Percentiles rank a stretch among this genome's conserved stretches.
phyloP scores from a whole-genome alignment of 2,797 vertebrate genomes.

The Darevskia nairensis region DNA sequence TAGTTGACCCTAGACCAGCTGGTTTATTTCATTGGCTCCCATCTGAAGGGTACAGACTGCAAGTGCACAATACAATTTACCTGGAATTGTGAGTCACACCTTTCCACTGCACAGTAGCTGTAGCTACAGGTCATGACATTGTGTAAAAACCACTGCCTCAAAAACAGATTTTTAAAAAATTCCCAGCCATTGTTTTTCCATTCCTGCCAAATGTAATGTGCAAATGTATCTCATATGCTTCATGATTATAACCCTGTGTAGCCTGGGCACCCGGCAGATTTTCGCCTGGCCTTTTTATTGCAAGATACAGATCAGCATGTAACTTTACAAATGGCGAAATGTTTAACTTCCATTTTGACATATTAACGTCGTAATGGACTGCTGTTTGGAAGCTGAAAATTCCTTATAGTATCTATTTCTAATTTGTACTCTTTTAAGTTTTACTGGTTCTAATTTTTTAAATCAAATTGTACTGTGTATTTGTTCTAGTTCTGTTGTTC shows the following conservation, averaged over 20 bases:
- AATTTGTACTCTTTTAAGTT: no score
- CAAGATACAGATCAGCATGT: no score
- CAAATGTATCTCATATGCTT: not conserved
- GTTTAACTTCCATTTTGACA: no score
- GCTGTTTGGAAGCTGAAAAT: no score
- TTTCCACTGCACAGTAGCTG: not conserved
- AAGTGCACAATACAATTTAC: not conserved
- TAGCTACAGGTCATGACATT: not conserved
- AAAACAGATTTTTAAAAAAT: not conserved
- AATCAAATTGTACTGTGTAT: no score
- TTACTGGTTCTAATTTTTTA: no score
- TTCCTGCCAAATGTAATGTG: not conserved
- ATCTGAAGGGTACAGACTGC: not conserved
- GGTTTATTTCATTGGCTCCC: not conserved
- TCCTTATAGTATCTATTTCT: no score
- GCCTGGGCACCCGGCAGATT: no score
- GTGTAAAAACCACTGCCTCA: not conserved
- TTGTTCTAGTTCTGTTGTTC: no score
- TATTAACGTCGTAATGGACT: no score
- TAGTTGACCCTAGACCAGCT: not conserved
- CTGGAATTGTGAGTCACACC: not conserved
- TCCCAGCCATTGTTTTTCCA: not conserved
- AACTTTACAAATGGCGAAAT: no score
- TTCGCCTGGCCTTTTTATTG: no score
- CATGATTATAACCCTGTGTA: not conserved